Evolutionary conservation across 1,140 invertebrate species (phyloP).

Genomic region (Hyposmocoma kahamanoa): DNA sequence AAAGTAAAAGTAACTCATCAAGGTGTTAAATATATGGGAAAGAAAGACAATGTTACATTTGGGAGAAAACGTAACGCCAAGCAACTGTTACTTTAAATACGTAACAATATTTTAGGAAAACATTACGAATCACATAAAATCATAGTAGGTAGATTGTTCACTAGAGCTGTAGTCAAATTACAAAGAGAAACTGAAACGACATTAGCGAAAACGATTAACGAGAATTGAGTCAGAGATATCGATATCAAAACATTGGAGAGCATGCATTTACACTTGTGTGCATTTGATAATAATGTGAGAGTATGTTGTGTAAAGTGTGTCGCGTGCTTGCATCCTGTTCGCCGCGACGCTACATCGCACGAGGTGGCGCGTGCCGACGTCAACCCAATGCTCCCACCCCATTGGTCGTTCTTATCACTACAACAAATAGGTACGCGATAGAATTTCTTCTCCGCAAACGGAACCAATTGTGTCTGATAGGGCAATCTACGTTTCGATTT

Average conservation of each 20-base stretch:
- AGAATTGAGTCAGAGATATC: neutral
- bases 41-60: too few species aligned
- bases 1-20: too few species aligned
- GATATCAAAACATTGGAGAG: neutral
- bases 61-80: too few species aligned
- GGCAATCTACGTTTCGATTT: conserved; percentile 12
- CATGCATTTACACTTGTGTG: neutral
- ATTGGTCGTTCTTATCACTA: conserved; percentile 62
- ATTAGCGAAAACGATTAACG: too few species aligned
- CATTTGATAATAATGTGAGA: neutral
- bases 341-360: conserved; percentile 56
- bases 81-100: too few species aligned
- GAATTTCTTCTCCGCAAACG: conserved; percentile 66
- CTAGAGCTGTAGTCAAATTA: too few species aligned
- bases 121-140: too few species aligned
- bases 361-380: conserved; percentile 46
- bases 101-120: too few species aligned
- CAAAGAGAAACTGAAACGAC: too few species aligned
- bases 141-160: too few species aligned
- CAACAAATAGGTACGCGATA: conserved; percentile 42
- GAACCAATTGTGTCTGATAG: conserved; percentile 48
- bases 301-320: conserved; percentile 39
- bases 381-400: conserved; percentile 36
- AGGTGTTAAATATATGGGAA: too few species aligned
- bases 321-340: conserved; percentile 60